A percentile compares a stretch with the other conserved stretches of the same genome.
Evolutionary conservation across 2,113 vertebrate species (phyloP).

Genomic region (Ardeotis arabs): DNA sequence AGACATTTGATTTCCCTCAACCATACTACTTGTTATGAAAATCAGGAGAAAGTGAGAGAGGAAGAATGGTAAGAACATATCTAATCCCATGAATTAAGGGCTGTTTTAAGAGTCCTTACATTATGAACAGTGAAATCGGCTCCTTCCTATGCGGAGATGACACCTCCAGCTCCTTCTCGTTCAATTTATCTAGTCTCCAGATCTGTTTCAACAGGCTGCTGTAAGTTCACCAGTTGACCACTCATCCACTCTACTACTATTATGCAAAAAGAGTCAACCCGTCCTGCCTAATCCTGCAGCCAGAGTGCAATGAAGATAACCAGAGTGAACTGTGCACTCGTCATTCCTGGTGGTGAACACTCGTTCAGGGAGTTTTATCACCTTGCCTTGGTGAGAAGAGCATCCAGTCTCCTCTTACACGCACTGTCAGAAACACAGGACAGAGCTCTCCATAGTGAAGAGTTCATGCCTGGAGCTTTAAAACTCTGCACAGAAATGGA

Average conservation of each 20-base stretch:
- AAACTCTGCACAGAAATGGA: constrained; percentile 20
- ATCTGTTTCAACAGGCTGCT: background rate
- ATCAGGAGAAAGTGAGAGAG: background rate
- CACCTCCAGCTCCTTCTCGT: background rate
- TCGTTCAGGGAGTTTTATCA: background rate
- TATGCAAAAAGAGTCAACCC: background rate
- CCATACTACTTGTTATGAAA: background rate
- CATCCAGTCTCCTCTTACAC: background rate
- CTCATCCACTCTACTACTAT: background rate
- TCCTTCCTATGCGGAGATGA: background rate
- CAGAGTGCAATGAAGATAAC: background rate
- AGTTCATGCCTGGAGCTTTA: background rate
- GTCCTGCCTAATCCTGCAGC: background rate
- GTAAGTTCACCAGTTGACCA: background rate
- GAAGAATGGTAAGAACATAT: background rate
- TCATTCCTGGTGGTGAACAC: background rate
- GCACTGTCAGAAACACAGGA: background rate
- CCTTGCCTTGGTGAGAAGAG: background rate
- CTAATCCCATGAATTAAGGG: background rate
- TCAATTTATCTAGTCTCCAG: background rate
- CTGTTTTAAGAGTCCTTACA: background rate
- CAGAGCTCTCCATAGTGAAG: background rate
- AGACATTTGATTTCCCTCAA: background rate
- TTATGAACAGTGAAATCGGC: background rate
- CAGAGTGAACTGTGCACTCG: background rate